phyloP scores from a whole-genome alignment of 2,888 invertebrate species.

The Syrista parreyssii region DNA sequence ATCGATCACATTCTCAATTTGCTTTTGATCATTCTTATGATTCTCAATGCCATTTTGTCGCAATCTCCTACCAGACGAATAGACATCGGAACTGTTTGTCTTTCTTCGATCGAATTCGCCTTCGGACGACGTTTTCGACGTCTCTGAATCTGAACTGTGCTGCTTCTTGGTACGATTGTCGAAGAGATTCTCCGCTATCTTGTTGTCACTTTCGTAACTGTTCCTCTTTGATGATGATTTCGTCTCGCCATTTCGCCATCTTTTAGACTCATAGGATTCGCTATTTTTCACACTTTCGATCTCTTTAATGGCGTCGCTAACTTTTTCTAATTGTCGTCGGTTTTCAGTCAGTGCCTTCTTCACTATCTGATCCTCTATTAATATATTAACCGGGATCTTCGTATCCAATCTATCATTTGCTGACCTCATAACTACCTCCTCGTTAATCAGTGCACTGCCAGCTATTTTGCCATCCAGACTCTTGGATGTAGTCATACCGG shows the following conservation, averaged over 20 bases:
- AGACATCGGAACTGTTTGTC: slow-evolving; percentile 41
- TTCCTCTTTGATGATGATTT: slow-evolving; percentile 44
- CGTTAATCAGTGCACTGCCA: slow-evolving; percentile 25
- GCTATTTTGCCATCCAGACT: slow-evolving; percentile 40
- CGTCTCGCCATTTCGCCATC: slow-evolving; percentile 47
- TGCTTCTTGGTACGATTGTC: slow-evolving; percentile 42
- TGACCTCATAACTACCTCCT: slow-evolving; percentile 24
- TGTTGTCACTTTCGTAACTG: slow-evolving; percentile 50
- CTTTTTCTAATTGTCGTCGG: slow-evolving; percentile 58
- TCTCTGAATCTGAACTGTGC: slow-evolving; percentile 44
- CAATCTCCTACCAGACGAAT: slow-evolving; percentile 50
- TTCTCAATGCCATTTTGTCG: slow-evolving; percentile 66
- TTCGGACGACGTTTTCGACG: slow-evolving; percentile 47
- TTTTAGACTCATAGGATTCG: slow-evolving; percentile 42
- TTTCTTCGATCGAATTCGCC: slow-evolving; percentile 49
- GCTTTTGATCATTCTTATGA: slow-evolving; percentile 66
- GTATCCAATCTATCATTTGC: slow-evolving; percentile 34
- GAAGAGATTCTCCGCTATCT: slow-evolving; percentile 32
- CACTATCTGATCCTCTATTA: slow-evolving; percentile 63
- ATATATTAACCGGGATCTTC: slow-evolving; percentile 60
- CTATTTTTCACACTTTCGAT: slow-evolving; percentile 61
- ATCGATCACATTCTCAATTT: slow-evolving; percentile 65
- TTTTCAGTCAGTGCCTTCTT: slow-evolving; percentile 63
- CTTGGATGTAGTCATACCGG: slow-evolving; percentile 41
- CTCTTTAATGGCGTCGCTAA: slow-evolving; percentile 62